Base-by-base conservation (phyloP, 2,888 invertebrate species). In the Scaptomyza caliginosa region DNA sequence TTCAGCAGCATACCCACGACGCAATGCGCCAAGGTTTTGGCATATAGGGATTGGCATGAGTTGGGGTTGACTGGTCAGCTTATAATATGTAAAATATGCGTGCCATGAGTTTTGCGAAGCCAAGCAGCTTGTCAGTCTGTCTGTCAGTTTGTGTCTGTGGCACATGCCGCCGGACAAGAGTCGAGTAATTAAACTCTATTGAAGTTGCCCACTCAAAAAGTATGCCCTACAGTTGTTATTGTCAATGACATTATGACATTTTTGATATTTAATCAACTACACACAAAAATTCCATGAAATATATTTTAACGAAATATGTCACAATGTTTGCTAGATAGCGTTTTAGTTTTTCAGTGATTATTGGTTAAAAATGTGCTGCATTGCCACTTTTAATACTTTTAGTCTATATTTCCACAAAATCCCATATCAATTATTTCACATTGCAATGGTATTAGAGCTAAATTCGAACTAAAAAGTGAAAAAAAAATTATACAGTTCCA, bases 51-150 rank as follows among this genome's bases (percentile, higher is more conserved):
- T 19, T 19, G 0, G n/a, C n/a, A 11, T 30, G 8, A n/a, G 17
- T 19, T 39, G 24, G 13, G 39, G 16, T 11, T 26, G 39, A 6
- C 30, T 28, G 60, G 73, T 32, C 62, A 68, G 69, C 56, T 69
- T 69, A 77, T 60, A 73, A 76, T 79, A 83, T 78, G 85, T 78
- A 68, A 72, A 86, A 71, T 68, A 62, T 50, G 67, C 63, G 48
- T 50, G 23, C 40, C 6, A 23, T 23, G 23, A 13, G 40, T 28
- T 28, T 43, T 19, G 26, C 42, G 2, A 26, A 28, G 60, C 54
- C 57, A 48, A 65, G 32, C 38, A 24, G 24, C 57, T 16, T 13
- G 32, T 6, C 13, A 1, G 7, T 45, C 40, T 34, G 19, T 19
- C 10, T 30, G 39, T 32, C 21, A 4, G 13, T 43, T 16, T 8